Base-by-base conservation (phyloP, 1,140 invertebrate genomes). In the Coptotermes formosanus region DNA sequence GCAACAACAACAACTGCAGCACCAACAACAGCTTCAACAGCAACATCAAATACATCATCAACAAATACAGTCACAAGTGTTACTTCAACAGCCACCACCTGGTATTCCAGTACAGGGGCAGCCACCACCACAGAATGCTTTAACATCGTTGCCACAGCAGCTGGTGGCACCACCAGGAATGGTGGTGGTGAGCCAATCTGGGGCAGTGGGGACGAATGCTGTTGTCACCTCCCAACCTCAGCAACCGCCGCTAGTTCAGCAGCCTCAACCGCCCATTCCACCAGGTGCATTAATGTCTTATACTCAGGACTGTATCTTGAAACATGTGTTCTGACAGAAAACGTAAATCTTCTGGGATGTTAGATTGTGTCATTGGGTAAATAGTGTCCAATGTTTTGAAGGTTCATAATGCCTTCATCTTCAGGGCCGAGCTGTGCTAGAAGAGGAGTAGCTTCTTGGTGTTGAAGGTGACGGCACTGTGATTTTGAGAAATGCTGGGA, bases 11-110 rank as follows among this genome's bases (percentile, higher is more conserved):
- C 82, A 83, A 23, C 69, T 84, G 44, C 85, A 82, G 55, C 85
- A 86, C n/a, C 85, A 82, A 43, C 85, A 86, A n/a, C 85, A 86
- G 45, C 85, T 82, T 21, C 85, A 85, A 23, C 84, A 55, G 44
- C 85, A 85, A 45, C 85, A 85, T 19, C 85, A 69, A 19, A 52
- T 59, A 1, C 85, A 85, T 21, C 64, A 30, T 48, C 85, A 81
- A 32, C 85, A 86, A 21, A 44, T 43, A 16, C 85, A 86, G 85
- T 75, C 30, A 83, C 82, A 83, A 23, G 45, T 82, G 55, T 32
- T 69, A 38, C 59, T 85, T 1, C 85, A 86, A 44, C 85, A 86
- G 6, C 85, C 64, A 25, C 85, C 69, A 38, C 85, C 85, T 38
- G 38, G 30, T 25, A 32, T 52, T n/a, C 83, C 45, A 52, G 83